Evolutionary conservation across 1,140 invertebrate species (phyloP).

Genomic region (Myzus persicae): DNA sequence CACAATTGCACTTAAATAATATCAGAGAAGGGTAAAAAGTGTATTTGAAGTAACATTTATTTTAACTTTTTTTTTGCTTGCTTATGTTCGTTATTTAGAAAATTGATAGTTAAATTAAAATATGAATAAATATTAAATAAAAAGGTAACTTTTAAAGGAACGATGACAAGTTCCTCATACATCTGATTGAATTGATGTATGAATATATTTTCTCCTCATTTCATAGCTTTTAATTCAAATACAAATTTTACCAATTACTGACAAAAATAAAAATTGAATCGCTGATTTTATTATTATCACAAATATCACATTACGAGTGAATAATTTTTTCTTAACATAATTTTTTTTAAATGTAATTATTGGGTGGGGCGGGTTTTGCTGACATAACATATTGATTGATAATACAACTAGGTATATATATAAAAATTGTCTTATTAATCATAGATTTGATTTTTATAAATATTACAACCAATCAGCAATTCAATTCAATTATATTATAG

Average conservation of each 20-base stretch:
- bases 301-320: constrained; percentile 45
- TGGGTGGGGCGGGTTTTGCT: not conserved
- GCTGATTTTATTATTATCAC: constrained; percentile 26
- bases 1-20: constrained; percentile 54
- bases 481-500: constrained; percentile 54
- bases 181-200: not conserved
- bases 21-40: constrained; percentile 7
- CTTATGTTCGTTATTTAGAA: not conserved
- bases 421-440: constrained; percentile 28
- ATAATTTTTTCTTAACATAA: not conserved
- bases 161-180: not conserved
- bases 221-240: constrained; percentile 4
- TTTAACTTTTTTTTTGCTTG: not conserved
- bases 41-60: constrained; percentile 28
- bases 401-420: constrained; percentile 6
- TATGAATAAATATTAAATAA: not conserved
- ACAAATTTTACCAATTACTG: constrained; percentile 18
- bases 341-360: constrained; percentile 17
- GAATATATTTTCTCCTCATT: constrained; percentile 12
- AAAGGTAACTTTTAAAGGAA: constrained; percentile 18
- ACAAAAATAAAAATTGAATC: constrained; percentile 45
- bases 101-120: not conserved
- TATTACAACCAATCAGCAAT: constrained; percentile 44
- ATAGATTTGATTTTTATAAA: constrained; percentile 41
- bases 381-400: constrained; percentile 23